A percentile compares a stretch with the other conserved stretches of the same genome.
phyloP scores from a whole-genome alignment of 1,140 invertebrate genomes.

The Caenorhabditis remanei region DNA sequence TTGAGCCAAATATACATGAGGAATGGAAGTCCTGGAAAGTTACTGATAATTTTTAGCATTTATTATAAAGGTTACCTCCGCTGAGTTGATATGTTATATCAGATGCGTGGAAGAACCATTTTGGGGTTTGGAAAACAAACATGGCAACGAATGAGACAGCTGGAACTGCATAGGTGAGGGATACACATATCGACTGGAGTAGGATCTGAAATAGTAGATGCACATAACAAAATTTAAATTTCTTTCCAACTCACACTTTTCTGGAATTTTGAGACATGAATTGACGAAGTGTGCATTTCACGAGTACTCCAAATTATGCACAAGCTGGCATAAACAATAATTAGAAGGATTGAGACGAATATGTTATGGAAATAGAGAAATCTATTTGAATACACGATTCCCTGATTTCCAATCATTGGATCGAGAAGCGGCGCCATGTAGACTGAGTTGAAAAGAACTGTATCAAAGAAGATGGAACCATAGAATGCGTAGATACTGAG shows the following conservation, averaged over 20 bases:
- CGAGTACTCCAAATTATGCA: not conserved
- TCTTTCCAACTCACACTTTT: not conserved
- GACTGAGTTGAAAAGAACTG: not conserved
- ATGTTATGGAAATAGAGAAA: constrained; percentile 27
- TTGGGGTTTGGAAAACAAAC: constrained; percentile 2
- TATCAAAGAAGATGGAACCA: constrained; percentile 11
- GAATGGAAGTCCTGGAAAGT: not conserved
- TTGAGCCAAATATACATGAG: not conserved
- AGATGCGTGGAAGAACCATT: constrained; percentile 14
- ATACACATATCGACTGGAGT: not conserved
- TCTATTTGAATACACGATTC: constrained; percentile 1
- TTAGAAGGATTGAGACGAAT: not conserved
- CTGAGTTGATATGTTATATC: constrained; percentile 31
- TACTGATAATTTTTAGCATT: not conserved
- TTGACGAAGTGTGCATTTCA: not conserved
- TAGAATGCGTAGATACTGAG: not conserved
- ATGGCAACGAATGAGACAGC: not conserved
- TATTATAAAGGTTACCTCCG: not conserved
- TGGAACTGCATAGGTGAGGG: not conserved
- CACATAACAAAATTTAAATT: not conserved
- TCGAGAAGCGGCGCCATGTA: constrained; percentile 15
- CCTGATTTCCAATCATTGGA: constrained; percentile 12
- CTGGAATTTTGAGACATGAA: constrained; percentile 27
- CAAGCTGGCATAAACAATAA: not conserved
- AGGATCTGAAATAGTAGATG: not conserved